A percentile compares a stretch with the other conserved stretches of the same genome.
These are phyloP conservation scores for Littorina saxatilis DNA, from an alignment of 1,140 invertebrate species.

Conservation along the genomic window DNA sequence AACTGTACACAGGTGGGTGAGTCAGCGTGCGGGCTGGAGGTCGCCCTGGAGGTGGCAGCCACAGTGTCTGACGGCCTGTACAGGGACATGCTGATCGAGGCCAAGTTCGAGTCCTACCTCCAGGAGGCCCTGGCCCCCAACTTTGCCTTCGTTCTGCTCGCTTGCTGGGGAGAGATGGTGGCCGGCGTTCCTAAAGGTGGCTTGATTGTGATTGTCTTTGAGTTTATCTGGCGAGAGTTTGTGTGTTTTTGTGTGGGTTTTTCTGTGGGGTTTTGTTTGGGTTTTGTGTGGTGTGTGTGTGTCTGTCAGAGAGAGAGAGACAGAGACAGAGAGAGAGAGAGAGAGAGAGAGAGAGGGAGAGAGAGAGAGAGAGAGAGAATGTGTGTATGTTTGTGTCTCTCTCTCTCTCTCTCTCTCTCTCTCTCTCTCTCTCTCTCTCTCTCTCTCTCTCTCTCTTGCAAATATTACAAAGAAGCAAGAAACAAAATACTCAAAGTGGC, in stretches of 20 bases:
- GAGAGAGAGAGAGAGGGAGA: too few relatives aligned
- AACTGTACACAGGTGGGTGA: not conserved
- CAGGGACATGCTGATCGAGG: slow-evolving; percentile 3
- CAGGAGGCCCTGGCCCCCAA: not conserved
- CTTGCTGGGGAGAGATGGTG: slow-evolving; percentile 15
- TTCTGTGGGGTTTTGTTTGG: not conserved
- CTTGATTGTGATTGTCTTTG: not conserved
- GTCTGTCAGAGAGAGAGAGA: too few relatives aligned
- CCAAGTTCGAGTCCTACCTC: not conserved
- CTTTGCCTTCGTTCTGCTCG: slow-evolving; percentile 20
- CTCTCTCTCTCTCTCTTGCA: too few relatives aligned
- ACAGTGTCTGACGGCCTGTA: not conserved
- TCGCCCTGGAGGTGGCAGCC: slow-evolving; percentile 9
- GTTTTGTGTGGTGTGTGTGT: not conserved
- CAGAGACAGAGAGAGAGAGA: too few relatives aligned
- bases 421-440: not conserved
- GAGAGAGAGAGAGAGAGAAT: not conserved
- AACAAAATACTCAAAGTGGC: too few relatives aligned
- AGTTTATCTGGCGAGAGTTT: not conserved
- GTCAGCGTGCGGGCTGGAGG: slow-evolving; percentile 1
- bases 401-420: slow-evolving; percentile 13
- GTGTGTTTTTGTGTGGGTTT: not conserved
- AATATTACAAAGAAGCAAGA: not conserved
- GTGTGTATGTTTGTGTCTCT: not conserved
- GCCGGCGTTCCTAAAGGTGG: not conserved